Conservation (phyloP, 35 echinoderm and acorn worm species). For the Holothuria glaberrima region DNA sequence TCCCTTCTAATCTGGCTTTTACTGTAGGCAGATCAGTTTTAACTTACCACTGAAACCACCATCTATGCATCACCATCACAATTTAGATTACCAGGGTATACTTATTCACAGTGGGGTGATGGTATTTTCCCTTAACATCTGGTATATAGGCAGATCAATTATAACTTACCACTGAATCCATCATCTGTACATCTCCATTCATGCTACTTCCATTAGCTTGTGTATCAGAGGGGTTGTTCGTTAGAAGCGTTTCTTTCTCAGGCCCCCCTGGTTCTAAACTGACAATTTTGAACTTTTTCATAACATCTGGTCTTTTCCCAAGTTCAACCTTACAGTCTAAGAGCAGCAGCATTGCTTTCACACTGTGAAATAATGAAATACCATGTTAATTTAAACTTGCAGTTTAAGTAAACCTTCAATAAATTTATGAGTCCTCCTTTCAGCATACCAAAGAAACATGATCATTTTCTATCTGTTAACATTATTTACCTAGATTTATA, state of each 20-base stretch:
- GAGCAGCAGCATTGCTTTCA: constrained; percentile 94
- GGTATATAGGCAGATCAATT: too few species aligned
- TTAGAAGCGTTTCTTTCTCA: constrained; percentile 30
- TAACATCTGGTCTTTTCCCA: constrained; percentile 70
- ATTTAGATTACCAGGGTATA: too few species aligned
- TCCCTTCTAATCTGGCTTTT: too few species aligned
- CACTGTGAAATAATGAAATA: constrained; percentile 56
- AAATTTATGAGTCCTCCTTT: background rate
- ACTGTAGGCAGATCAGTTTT: too few species aligned
- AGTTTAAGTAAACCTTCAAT: background rate
- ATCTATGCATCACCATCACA: too few species aligned
- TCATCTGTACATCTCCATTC: background rate
- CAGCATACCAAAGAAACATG: too few species aligned
- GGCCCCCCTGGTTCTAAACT: constrained; percentile 43
- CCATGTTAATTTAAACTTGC: background rate
- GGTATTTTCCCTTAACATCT: background rate
- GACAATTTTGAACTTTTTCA: constrained; percentile 73
- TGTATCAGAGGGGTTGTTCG: constrained; percentile 15
- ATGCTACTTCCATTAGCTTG: background rate
- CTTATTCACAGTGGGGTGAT: too few species aligned
- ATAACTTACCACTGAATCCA: constrained; percentile 1
- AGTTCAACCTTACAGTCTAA: constrained; percentile 98
- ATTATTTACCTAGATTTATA: too few species aligned
- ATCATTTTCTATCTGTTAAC: too few species aligned
- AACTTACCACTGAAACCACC: too few species aligned